Conservation (phyloP, 2,113 vertebrate species). For the Clinocottus analis region DNA sequence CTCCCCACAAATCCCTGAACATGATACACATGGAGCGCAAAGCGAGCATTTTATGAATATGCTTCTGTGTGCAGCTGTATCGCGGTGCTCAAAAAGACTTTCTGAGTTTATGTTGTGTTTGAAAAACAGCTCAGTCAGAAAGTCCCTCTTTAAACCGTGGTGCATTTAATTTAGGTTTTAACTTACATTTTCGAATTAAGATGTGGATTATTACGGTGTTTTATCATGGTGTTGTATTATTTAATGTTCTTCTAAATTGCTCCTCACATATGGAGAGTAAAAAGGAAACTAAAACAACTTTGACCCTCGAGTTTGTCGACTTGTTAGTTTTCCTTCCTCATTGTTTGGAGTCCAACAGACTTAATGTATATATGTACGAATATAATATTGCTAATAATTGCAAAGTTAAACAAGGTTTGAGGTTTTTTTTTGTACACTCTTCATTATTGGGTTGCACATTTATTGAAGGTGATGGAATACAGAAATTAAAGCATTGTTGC, state of each 20-base stretch:
- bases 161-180: conserved; percentile 18
- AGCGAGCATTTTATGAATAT: conserved; percentile 78
- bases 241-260: conserved; percentile 4
- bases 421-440: too few relatives aligned
- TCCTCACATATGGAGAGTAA: not conserved
- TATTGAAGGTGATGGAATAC: not conserved
- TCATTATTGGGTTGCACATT: not conserved
- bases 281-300: not conserved
- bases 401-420: not conserved
- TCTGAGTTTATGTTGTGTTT: conserved; percentile 54
- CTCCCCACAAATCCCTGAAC: conserved; percentile 65
- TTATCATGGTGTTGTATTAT: conserved; percentile 4
- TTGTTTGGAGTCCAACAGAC: not conserved
- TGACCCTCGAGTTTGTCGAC: not conserved
- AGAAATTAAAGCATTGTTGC: not conserved
- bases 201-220: conserved; percentile 18
- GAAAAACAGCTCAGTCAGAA: conserved; percentile 39
- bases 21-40: conserved; percentile 50
- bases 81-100: conserved; percentile 63
- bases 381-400: not conserved
- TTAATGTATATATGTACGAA: not conserved
- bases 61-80: conserved; percentile 74
- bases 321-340: not conserved
- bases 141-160: conserved; percentile 4
- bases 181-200: conserved; percentile 17